Conservation (phyloP, 92 coral and sea anemone species). For the Parazoanthus darwini region DNA sequence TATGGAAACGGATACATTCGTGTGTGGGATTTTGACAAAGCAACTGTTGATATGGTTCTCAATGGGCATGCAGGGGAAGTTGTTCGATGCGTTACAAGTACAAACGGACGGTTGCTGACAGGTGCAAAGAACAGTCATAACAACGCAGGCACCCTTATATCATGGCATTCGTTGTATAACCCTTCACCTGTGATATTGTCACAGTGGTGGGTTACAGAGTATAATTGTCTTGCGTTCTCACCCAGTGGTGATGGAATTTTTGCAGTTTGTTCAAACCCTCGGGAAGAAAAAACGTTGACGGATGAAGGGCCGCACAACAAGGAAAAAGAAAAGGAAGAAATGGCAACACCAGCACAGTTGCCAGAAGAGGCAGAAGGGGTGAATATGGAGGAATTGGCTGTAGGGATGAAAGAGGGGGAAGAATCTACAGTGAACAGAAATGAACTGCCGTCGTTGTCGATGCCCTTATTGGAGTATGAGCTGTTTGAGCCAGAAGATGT, state of each 20-base stretch:
- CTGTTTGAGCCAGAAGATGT: background rate
- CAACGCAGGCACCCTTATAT: background rate
- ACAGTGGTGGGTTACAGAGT: constrained; percentile 1
- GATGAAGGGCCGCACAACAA: background rate
- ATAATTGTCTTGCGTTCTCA: constrained; percentile 31
- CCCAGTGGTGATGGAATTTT: constrained; percentile 14
- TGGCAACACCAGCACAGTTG: background rate
- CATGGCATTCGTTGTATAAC: constrained; percentile 7
- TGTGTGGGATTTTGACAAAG: constrained; percentile 19
- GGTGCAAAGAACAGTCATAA: background rate
- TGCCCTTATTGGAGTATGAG: background rate
- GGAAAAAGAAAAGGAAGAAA: too few species aligned
- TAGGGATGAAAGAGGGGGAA: background rate
- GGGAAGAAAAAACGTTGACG: background rate
- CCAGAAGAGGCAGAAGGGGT: background rate
- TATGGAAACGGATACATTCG: background rate
- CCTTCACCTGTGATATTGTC: background rate
- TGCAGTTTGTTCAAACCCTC: background rate
- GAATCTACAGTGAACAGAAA: background rate
- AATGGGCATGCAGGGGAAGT: background rate
- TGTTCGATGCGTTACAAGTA: constrained; percentile 11
- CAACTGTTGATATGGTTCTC: background rate
- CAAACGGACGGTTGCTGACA: background rate
- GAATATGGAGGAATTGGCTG: background rate
- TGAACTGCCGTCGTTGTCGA: background rate